Evolutionary conservation across 1,140 invertebrate species (phyloP), one percentile per base, ranked within the genome.

Genomic region (Maconellicoccus hirsutus): DNA sequence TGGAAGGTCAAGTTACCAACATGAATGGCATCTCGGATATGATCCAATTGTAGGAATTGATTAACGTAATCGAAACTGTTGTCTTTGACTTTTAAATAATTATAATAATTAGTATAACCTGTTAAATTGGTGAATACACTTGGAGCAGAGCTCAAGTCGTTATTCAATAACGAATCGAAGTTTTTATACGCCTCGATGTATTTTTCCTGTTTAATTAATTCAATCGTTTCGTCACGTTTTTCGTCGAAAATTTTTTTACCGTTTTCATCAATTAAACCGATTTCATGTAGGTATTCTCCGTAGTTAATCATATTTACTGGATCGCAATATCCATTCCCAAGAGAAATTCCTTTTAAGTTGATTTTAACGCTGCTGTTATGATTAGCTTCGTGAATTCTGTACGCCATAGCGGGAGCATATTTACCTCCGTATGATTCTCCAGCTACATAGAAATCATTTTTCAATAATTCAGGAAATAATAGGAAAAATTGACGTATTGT

Each of bases 341-440:
- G 93, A 0, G 89, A 87, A 71, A 94, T 78, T 39, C 88, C 88
- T 14, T 71, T 72, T 25, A 89, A 76, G 75, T 87, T 87, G 6
- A 87, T 86, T 72, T 75, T 76, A 10, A 75, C 2, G 66, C 82
- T 77, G 10, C 85, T 81, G 26, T 80, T 85, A 39, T 84, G 81
- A 75, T 86, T 89, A 42, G 86, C 83, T 74, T 83, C 81, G 76
- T 92, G 86, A 66, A 93, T 92, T 19, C 87, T 86, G 76, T 90
- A 85, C 0, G 85, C 84, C 21, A 91, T 77, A 0, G 89, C 86
- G 16, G 91, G 90, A 0, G 92, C 86, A 81, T 92, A 93, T 77
- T 89, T 89, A 1, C 91, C 92, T 14, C 84, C 92, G 79, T 94
- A 94, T 12, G 91, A 93, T 80, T 94, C 91, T 0, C 92, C 93